phyloP scores from a whole-genome alignment of 92 coral and sea anemone species.

The Umimayanthus kanabou region DNA sequence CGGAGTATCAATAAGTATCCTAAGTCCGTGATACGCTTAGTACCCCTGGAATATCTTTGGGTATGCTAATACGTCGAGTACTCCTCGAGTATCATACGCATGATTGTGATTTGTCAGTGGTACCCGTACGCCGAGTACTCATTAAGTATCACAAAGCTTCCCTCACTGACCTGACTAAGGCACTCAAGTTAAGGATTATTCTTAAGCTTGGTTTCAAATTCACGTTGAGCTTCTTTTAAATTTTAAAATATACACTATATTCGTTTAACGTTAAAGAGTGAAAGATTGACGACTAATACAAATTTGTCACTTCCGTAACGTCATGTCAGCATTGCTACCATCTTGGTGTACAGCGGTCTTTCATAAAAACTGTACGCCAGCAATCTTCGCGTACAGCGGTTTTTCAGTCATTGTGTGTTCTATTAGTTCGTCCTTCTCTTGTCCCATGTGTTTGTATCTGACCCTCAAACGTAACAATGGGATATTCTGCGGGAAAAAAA shows the following conservation, averaged over 20 bases:
- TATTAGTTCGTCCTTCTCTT: slow-evolving; percentile 7
- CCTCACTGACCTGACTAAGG: too few species aligned
- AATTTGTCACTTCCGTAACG: neutral
- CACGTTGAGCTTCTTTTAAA: too few species aligned
- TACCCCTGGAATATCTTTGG: too few species aligned
- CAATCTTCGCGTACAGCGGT: slow-evolving; percentile 57
- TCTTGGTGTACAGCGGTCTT: neutral
- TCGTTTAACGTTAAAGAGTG: neutral
- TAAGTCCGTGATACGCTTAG: too few species aligned
- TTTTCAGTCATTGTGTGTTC: slow-evolving; percentile 48
- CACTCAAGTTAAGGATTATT: too few species aligned
- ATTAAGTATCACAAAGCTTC: too few species aligned
- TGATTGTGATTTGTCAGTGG: too few species aligned
- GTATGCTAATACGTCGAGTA: too few species aligned
- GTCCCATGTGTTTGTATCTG: slow-evolving; percentile 25
- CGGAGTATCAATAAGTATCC: too few species aligned
- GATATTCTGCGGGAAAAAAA: slow-evolving; percentile 19
- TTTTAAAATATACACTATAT: neutral
- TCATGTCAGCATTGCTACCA: slow-evolving; percentile 32
- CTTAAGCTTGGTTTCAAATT: too few species aligned
- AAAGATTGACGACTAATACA: neutral
- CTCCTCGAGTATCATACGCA: too few species aligned
- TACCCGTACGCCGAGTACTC: too few species aligned
- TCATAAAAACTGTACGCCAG: neutral
- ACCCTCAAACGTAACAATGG: slow-evolving; percentile 43